Evolutionary conservation across 2,888 invertebrate genomes (phyloP), one percentile per base, ranked within the genome.

Genomic region (Euspilapteryx auroguttella): DNA sequence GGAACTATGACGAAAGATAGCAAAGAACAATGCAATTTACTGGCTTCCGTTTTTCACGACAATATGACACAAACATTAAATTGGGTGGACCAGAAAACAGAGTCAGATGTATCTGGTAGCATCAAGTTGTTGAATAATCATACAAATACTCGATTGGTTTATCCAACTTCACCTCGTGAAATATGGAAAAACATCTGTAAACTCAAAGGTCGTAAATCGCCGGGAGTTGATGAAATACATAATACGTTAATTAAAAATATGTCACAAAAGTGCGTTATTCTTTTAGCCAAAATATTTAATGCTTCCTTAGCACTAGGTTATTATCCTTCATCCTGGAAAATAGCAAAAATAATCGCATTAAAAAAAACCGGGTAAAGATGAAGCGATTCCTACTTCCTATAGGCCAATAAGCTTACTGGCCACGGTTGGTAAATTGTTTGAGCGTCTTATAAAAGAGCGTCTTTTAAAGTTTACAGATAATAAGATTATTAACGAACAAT

Each of bases 371-470:
- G 28, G 30, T 3, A 33, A 33, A 23, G 31, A 31, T 22, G 17
- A n/a, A 2, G 12, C 15, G 1, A 10, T 29, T 6, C 27, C 33
- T 5, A 21, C 13, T 6, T 27, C 21, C 24, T 34, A 34, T 11
- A 29, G 36, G 1, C 36, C 36, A 1, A 36, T 36, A 7, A 36
- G 34, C 15, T n/a, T 36, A 11, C 14, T 36, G 10, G 26, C 31
- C 1, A 20, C 29, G 3, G 8, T 34, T 2, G 30, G 32, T 12
- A 33, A 34, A 15, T 12, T 34, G 7, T 30, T 36, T 15, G 36
- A 36, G 14, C 26, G 20, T 3, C 13, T 34, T 3, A 31, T 36
- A 10, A 3, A 21, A 7, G 12, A 20, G 4, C 31, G 32, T 1
- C 10, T 36, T 6, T 14, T 22, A 9, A 14, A 7, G 1, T 33